Base-by-base conservation (phyloP, 37 sponge, comb jelly and placozoan species). In the Mnemiopsis leidyi region DNA sequence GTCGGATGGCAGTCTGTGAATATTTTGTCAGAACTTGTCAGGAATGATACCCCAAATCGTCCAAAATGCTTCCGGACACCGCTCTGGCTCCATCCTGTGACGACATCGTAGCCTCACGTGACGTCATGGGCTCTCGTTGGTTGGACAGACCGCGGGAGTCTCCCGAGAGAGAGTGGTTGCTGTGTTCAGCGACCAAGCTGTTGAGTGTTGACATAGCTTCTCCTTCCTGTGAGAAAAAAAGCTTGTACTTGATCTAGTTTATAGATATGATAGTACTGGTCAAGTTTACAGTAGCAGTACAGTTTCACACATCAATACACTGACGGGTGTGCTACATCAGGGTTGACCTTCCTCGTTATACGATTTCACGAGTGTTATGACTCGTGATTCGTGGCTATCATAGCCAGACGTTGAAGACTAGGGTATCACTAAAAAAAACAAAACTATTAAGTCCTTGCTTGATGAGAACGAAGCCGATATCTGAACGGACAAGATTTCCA, bases 161-260 rank as follows among this genome's bases (percentile, higher is more conserved):
- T 25, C 73, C 73, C 7, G 73, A 23, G 28, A 69, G 73, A 1
- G 73, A 69, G 29, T 69, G 28, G n/a, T 69, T 69, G 73, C 73
- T 69, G 73, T 69, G 73, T 28, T 69, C 73, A 5, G 73, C 73
- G 24, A 69, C 73, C 73, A 69, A 25, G 29, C 73, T 69, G 73
- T 69, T 69, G 24, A 69, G 73, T 28, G 73, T 69, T 25, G 73
- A 25, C 73, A 69, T 69, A 2, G 28, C 73, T 28, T 69, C 73
- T 69, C 73, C 73, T 21, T 61, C 68, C 73, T 69, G 73, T n/a
- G 29, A 69, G 9, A 61, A 21, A 9, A 69, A 25, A 21, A 25
- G 73, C 73, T 69, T 69, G 61, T 48, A 48, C 61, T 48, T 48
- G 5, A 48, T 48, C 61, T 48, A 5, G 13, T 48, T 48, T 13